Percentiles rank a stretch among this genome's conserved stretches.
Conservation (phyloP, 2,888 invertebrate species). For the Oegoconia quadripuncta region DNA sequence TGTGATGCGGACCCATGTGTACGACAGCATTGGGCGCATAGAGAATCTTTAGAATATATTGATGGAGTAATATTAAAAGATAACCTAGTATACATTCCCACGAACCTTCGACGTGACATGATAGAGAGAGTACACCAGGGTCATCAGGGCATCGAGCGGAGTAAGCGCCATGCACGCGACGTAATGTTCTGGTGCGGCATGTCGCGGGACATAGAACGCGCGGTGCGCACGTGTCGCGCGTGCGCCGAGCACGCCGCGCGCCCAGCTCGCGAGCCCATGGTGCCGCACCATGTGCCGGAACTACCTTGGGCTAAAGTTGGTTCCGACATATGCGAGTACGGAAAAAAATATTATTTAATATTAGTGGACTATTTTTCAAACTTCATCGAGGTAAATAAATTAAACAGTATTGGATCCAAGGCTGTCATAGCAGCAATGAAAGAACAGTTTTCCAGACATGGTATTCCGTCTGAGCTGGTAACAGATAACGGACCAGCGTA, state of each 20-base stretch:
- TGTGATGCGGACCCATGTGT: conserved; percentile 17
- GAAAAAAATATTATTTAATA: conserved; percentile 1
- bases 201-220: conserved; percentile 10
- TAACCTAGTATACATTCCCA: conserved; percentile 2
- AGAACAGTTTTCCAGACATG: conserved; percentile 14
- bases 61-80: conserved; percentile 10
- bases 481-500: conserved; percentile 6
- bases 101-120: conserved; percentile 2
- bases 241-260: conserved; percentile 3
- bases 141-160: conserved; percentile 12
- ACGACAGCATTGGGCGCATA: conserved; percentile 10
- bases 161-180: conserved; percentile 16
- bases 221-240: conserved; percentile 1
- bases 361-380: conserved; percentile 8
- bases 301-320: conserved; percentile 3
- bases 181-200: conserved; percentile 16
- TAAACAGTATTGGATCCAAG: not conserved
- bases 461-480: conserved; percentile 1
- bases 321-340: conserved; percentile 3
- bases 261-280: conserved; percentile 4
- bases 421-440: conserved; percentile 15
- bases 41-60: conserved; percentile 1
- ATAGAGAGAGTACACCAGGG: conserved; percentile 11
- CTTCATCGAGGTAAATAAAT: not conserved
- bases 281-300: not conserved